These are phyloP conservation scores for Phalacrocorax aristotelis DNA, from an alignment of 2,113 vertebrate species.

Conservation along the genomic window DNA sequence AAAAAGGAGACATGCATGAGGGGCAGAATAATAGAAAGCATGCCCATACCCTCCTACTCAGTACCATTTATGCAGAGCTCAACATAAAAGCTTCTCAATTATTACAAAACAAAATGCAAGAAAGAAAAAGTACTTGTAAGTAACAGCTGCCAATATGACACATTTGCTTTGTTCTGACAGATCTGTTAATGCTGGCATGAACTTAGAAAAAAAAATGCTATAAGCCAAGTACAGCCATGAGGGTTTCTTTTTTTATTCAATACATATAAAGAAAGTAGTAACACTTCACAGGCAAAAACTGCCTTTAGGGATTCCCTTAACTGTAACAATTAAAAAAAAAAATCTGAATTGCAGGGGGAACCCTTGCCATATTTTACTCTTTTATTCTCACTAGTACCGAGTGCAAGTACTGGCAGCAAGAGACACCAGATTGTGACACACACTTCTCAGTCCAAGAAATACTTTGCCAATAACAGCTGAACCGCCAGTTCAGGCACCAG, in stretches of 20 bases:
- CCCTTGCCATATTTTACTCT: conserved; percentile 29
- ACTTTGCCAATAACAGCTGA: conserved; percentile 49
- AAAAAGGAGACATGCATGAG: conserved; percentile 93
- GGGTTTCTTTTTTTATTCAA: not conserved
- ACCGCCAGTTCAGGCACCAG: not conserved
- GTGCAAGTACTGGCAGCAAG: conserved; percentile 51
- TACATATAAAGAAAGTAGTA: conserved; percentile 13
- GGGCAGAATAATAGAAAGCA: conserved; percentile 95
- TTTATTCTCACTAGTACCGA: conserved; percentile 31
- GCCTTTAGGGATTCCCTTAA: conserved; percentile 56
- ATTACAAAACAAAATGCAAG: conserved; percentile 78
- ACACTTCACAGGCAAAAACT: not conserved
- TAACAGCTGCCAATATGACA: conserved; percentile 77
- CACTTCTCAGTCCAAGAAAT: conserved; percentile 64
- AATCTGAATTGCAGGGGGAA: conserved; percentile 22
- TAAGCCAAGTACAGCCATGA: conserved; percentile 30
- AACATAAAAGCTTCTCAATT: conserved; percentile 75
- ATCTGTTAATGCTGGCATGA: conserved; percentile 69
- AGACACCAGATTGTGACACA: conserved; percentile 62
- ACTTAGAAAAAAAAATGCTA: conserved; percentile 55
- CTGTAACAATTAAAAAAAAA: conserved; percentile 43
- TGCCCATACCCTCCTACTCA: conserved; percentile 85
- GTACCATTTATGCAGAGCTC: conserved; percentile 71
- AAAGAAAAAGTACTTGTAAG: conserved; percentile 72
- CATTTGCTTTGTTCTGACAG: conserved; percentile 68